Evolutionary conservation across 92 coral and sea anemone species (phyloP), one percentile per base, ranked within the genome.

Genomic region (Micromussa lordhowensis): DNA sequence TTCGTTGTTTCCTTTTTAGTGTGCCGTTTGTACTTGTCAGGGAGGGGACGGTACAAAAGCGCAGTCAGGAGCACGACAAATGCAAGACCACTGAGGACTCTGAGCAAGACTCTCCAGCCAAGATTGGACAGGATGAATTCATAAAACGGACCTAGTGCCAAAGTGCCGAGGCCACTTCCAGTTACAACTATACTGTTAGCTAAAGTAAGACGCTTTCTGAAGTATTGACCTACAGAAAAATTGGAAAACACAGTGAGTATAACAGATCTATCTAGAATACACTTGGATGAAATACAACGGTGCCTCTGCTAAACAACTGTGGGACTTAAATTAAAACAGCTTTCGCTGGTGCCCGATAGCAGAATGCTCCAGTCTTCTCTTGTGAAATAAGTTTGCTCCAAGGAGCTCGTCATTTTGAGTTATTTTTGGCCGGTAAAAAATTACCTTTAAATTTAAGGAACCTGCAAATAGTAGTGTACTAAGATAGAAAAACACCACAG

Each of bases 151-250:
- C 96, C 99, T 94, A 95, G 90, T 18, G 95, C 96, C 32, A 96
- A 21, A 5, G 96, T 90, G 0, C 99, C 99, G 30, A 96, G 11
- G 0, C 99, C 99, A 21, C 98, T 91, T 1, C 99, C 99, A 13
- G 98, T 94, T 3, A 96, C 92, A 0, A 94, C 98, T 21, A 96
- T 93, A 11, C 99, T 98, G 70, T 96, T 96, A 17, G 99, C 99
- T 26, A 94, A 81, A 1, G 99, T 93, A 40, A 96, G 91, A 36
- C 93, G 95, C 66, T 86, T 95, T 21, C 77, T 91, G 68, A 96
- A 96, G 81, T 96, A 96, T 32, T 96, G 96, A 76, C 96, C 99
- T 91, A 90, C 15, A 14, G 10, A 83, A 71, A 53, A 74, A 15
- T 51, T 53, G 30, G 49, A 80, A 61, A 59, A 35, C 35, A 24